These are phyloP conservation scores for Takifugu flavidus DNA, from an alignment of 2,113 vertebrate genomes.

Conservation along the genomic window DNA sequence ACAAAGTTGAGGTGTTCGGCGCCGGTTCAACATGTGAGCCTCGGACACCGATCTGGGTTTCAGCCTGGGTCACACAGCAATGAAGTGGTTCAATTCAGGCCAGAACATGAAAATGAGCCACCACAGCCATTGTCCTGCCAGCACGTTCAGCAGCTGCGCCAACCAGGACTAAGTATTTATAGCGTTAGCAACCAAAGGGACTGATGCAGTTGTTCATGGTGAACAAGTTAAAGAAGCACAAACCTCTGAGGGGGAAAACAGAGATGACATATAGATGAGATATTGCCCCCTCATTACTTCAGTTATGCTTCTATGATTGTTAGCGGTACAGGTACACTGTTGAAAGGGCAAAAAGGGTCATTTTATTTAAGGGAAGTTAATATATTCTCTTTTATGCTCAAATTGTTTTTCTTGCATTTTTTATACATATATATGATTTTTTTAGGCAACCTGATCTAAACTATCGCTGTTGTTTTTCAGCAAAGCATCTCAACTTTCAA, in stretches of 20 bases:
- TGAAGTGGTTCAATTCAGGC: too few species aligned
- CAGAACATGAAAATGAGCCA: accelerated
- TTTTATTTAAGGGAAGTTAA: constrained; percentile 76
- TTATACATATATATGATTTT: constrained; percentile 27
- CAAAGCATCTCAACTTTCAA: constrained; percentile 20
- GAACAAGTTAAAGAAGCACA: constrained; percentile 15
- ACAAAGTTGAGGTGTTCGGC: background rate
- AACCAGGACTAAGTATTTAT: constrained; percentile 42
- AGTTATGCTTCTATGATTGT: constrained; percentile 27
- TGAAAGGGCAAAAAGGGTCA: constrained; percentile 44
- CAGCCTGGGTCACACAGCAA: constrained; percentile 11
- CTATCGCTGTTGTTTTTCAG: constrained; percentile 14
- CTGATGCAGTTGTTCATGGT: constrained; percentile 42
- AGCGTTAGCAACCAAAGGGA: constrained; percentile 71
- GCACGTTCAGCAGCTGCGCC: constrained; percentile 31
- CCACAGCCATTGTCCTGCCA: constrained; percentile 28
- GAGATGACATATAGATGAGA: background rate
- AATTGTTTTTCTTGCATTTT: constrained; percentile 38
- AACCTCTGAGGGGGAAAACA: constrained; percentile 5
- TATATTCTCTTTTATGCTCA: constrained; percentile 70
- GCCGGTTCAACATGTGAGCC: constrained; percentile 3
- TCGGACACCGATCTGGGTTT: constrained; percentile 21
- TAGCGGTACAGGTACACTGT: constrained; percentile 36
- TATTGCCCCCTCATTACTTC: constrained; percentile 20
- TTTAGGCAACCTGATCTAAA: constrained; percentile 10